A percentile compares a stretch with the other conserved stretches of the same genome.
Evolutionary conservation across 2,888 invertebrate species (phyloP).

Genomic region (Scaptomyza tumidula): DNA sequence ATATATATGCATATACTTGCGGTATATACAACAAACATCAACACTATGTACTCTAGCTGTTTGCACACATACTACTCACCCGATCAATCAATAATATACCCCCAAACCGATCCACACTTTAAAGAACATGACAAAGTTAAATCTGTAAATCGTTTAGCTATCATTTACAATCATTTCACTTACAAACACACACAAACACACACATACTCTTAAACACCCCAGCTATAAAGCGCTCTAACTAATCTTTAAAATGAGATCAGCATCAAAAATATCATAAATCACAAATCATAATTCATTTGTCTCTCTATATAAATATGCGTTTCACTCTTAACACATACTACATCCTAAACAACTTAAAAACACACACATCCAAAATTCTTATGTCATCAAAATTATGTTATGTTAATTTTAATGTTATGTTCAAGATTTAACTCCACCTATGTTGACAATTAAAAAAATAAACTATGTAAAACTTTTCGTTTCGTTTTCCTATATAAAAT

Average conservation of each 20-base stretch:
- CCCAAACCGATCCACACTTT: conserved; percentile 25
- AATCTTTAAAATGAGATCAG: conserved; percentile 9
- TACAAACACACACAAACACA: conserved; percentile 3
- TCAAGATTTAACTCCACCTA: conserved; percentile 51
- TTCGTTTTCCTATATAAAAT: conserved; percentile 32
- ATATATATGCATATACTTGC: conserved; percentile 30
- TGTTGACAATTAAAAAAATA: conserved; percentile 51
- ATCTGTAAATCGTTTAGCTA: conserved; percentile 48
- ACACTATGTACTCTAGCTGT: conserved; percentile 61
- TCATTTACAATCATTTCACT: conserved; percentile 20
- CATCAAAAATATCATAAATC: conserved; percentile 28
- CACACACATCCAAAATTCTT: conserved; percentile 50
- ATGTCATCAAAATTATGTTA: conserved; percentile 72
- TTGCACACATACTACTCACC: conserved; percentile 50
- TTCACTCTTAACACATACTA: conserved; percentile 36
- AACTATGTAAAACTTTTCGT: conserved; percentile 65
- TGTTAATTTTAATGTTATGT: conserved; percentile 67
- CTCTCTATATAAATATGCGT: conserved; percentile 33
- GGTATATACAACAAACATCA: conserved; percentile 40
- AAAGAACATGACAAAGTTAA: conserved; percentile 43
- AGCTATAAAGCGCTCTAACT: conserved; percentile 35
- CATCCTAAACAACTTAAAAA: conserved; percentile 30
- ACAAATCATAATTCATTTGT: conserved; percentile 53
- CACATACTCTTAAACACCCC: conserved; percentile 8
- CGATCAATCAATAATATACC: conserved; percentile 4